Percentiles rank a stretch among this genome's conserved stretches.
Conservation (phyloP, 2,888 invertebrate genomes). For the Catotricha subobsoleta region DNA sequence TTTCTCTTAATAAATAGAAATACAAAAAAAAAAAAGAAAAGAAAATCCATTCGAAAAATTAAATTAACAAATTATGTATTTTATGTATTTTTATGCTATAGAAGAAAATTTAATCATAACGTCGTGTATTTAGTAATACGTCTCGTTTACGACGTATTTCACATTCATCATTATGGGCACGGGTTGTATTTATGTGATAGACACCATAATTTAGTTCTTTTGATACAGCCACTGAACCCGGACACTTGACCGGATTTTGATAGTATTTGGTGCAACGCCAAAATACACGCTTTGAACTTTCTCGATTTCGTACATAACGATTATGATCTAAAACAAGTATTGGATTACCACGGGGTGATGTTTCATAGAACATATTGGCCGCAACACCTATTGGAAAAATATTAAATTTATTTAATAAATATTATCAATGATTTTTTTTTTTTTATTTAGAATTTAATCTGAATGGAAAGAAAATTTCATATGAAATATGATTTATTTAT, state of each 20-base stretch:
- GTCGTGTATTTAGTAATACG: neutral
- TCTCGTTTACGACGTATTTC: neutral
- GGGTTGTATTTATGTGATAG: neutral
- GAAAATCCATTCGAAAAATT: too few relatives aligned
- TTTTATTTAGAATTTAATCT: neutral
- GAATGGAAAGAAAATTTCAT: neutral
- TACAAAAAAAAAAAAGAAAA: too few relatives aligned
- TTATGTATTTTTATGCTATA: too few relatives aligned
- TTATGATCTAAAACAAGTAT: slow-evolving; percentile 23
- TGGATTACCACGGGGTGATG: slow-evolving; percentile 3
- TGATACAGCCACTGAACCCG: slow-evolving; percentile 1
- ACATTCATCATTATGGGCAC: neutral
- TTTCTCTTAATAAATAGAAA: too few relatives aligned
- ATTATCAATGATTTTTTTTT: too few relatives aligned
- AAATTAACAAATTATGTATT: too few relatives aligned
- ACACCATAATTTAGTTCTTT: neutral
- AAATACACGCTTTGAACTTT: slow-evolving; percentile 28
- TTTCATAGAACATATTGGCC: neutral
- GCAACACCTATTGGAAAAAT: too few relatives aligned
- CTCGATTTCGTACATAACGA: slow-evolving; percentile 29
- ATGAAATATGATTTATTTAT: too few relatives aligned
- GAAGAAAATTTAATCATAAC: too few relatives aligned
- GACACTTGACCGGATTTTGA: neutral
- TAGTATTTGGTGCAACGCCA: slow-evolving; percentile 25
- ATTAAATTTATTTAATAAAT: too few relatives aligned